Evolutionary conservation across 2,113 vertebrate genomes (phyloP).

Genomic region (Pyrgilauda ruficollis): DNA sequence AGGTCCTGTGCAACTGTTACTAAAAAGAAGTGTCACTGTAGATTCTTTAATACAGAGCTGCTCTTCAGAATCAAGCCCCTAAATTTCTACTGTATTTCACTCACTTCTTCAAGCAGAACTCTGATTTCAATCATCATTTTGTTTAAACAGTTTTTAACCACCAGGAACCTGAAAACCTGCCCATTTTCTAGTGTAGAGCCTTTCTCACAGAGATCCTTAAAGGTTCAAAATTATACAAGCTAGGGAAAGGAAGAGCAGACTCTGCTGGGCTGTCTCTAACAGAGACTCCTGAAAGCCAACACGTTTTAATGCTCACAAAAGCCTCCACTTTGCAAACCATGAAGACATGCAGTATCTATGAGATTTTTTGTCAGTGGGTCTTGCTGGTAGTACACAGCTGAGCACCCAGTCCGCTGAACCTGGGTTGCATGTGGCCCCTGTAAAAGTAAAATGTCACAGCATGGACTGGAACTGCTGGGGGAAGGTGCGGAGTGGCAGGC

Average conservation of each 20-base stretch:
- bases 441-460: neutral
- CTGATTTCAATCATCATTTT: neutral
- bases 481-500: neutral
- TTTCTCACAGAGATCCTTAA: neutral
- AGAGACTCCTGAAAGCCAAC: neutral
- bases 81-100: neutral
- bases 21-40: neutral
- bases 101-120: neutral
- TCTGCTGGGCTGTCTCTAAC: neutral
- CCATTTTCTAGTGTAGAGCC: neutral
- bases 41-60: neutral
- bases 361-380: neutral
- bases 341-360: neutral
- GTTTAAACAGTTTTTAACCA: neutral
- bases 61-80: neutral
- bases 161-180: neutral
- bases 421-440: neutral
- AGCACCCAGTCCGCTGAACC: neutral
- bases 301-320: neutral
- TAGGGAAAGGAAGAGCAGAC: neutral
- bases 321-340: neutral
- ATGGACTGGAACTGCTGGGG: neutral
- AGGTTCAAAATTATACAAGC: neutral
- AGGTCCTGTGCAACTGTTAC: neutral
- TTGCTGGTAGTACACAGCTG: neutral